Percentiles rank a stretch among this genome's conserved stretches.
Conservation (phyloP, 2,113 vertebrate species). For the Hoplias malabaricus region DNA sequence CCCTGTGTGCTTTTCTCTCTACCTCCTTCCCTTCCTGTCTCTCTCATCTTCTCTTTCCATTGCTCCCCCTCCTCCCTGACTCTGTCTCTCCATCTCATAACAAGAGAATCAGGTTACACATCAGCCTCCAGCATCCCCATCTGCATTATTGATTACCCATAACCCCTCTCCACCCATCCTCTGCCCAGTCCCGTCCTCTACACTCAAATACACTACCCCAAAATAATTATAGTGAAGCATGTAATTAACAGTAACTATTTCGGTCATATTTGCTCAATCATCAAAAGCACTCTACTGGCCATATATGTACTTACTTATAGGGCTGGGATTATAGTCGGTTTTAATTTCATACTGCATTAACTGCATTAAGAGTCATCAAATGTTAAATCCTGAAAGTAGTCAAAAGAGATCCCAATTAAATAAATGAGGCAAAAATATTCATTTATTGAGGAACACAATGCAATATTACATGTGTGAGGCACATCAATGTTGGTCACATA, state of each 20-base stretch:
- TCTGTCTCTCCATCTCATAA: slow-evolving; percentile 44
- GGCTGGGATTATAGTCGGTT: no score
- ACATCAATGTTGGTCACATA: background rate
- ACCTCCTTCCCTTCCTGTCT: slow-evolving; percentile 10
- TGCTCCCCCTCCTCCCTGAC: slow-evolving; percentile 34
- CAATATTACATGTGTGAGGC: no score
- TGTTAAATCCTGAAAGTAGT: no score
- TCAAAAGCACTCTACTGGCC: no score
- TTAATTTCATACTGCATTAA: no score
- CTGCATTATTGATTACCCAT: slow-evolving; percentile 71
- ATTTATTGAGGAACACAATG: no score
- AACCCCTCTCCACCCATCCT: slow-evolving; percentile 57
- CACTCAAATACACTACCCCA: slow-evolving; percentile 16
- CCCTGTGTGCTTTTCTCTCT: slow-evolving; percentile 14
- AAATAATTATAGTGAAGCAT: background rate
- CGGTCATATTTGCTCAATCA: background rate
- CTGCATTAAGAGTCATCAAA: no score
- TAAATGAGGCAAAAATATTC: no score
- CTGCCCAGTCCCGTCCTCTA: background rate
- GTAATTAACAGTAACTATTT: background rate
- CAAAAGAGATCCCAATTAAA: no score
- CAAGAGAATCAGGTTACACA: slow-evolving; percentile 67
- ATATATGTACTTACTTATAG: no score
- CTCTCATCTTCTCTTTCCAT: slow-evolving; percentile 29
- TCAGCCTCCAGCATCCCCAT: slow-evolving; percentile 44